Evolutionary conservation across 2,888 invertebrate species (phyloP), one percentile per base, ranked within the genome.

Genomic region (Nomada fucata): DNA sequence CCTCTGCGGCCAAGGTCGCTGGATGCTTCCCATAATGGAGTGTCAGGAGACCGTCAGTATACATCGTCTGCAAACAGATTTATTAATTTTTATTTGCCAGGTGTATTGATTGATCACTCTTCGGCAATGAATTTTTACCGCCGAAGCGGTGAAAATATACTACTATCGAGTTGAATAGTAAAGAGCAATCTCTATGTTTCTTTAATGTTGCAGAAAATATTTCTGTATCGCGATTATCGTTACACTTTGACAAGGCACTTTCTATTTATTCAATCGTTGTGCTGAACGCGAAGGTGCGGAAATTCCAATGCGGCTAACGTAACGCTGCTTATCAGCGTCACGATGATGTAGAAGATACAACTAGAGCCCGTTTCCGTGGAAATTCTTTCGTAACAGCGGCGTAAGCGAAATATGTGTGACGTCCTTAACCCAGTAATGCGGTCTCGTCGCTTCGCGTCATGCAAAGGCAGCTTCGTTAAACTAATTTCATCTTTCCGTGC

Each of bases 11-110:
- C 95, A 98, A 97, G 95, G 97, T 97, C 95, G 97, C 97, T 95
- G 97, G 97, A 95, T 97, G 97, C 95, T 97, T 97, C 95, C 97
- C 97, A 95, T 98, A 97, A 95, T 97, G 97, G 95, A 98, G 96
- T 94, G 97, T 97, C 95, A 98, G 96, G 95, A 97, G 95, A 89
- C 94, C 94, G 92, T 94, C 94, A 91, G 95, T 94, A 94, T 95
- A 95, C 95, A 95, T 95, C 94, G 94, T 93, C 93, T 94, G 91
- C 0, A 89, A 23, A 68, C 10, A 18, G 67, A 36, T 23, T 13
- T 15, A 20, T 50, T 13, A 9, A 64, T 57, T 18, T 7, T 64
- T 26, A 42, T n/a, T 65, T 44, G 1, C 18, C n/a, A 55, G n/a
- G 55, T 11, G n/a, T 9, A 9, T 7, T 20, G 23, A 10, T 20